Evolutionary conservation across 2,113 vertebrate genomes (phyloP), one percentile per base, ranked within the genome.

Genomic region (Sakesphorus luctuosus): DNA sequence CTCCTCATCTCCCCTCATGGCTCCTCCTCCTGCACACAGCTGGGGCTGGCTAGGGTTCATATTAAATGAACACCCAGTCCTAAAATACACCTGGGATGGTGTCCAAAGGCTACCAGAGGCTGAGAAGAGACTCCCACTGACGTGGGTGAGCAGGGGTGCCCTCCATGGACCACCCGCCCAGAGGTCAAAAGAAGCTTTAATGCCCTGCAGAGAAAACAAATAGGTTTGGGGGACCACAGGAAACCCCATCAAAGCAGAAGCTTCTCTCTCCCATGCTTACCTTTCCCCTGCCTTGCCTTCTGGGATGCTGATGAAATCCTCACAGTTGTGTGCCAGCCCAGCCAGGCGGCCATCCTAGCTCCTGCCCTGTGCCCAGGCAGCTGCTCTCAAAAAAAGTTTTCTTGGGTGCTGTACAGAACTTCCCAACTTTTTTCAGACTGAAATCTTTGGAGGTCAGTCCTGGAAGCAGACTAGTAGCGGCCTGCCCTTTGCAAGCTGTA

Each of bases 401-500:
- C 85, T 35, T 49, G 63, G 87, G 79, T 84, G 83, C 69, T 3
- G 9, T 23, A 78, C 19, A 28, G 77, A 94, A 75, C 76, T 40
- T 93, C 78, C 74, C 86, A 90, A 79, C 87, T 91, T 88, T 91
- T 78, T 89, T 71, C 90, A 78, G 47, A 40, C 26, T 91, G 78
- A 56, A 43, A 50, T 76, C 56, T 56, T 52, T 87, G 18, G 73
- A 85, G 75, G 68, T 66, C 1, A 0, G 56, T 75, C 59, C 80
- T 94, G 88, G 62, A 91, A 89, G 84, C 81, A 93, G 93, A 74
- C 78, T 2, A 7, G 53, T 66, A 88, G 75, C 87, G 75, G 95
- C 84, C 91, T 94, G 73, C 85, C 87, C 89, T 92, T 84, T 94
- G 82, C 67, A 80, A 89, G 93, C 90, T 94, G 91, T 78, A 79